Percentiles rank a stretch among this genome's conserved stretches.
Evolutionary conservation across 1,140 invertebrate genomes (phyloP).

Genomic region (Meloidogyne exigua): DNA sequence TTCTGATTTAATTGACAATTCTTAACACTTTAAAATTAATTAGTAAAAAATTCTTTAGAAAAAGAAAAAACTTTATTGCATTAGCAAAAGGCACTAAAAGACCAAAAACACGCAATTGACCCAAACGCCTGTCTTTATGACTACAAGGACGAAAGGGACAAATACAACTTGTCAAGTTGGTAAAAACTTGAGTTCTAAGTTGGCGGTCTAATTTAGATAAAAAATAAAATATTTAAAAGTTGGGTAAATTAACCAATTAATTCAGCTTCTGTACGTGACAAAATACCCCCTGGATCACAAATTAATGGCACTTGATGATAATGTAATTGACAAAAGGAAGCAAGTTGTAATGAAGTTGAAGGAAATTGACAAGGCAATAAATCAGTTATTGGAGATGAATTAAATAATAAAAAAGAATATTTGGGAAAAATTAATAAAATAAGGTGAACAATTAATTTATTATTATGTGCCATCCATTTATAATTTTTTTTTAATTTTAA

Average conservation of each 20-base stretch:
- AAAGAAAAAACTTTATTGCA: not conserved
- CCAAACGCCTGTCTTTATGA: conserved; percentile 10
- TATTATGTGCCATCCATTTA: not conserved
- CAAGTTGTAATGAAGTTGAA: not conserved
- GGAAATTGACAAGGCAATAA: conserved; percentile 26
- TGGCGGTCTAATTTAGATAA: not conserved
- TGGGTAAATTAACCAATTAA: conserved; percentile 14
- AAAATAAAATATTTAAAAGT: not conserved
- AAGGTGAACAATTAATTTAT: not conserved
- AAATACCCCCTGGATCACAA: conserved; percentile 22
- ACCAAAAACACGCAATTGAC: conserved; percentile 7
- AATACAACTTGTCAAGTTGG: conserved; percentile 21
- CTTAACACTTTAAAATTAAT: not conserved
- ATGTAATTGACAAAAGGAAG: conserved; percentile 18
- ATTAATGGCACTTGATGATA: conserved; percentile 21
- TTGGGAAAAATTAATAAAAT: not conserved
- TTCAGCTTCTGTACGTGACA: conserved; percentile 23
- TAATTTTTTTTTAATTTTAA: not conserved
- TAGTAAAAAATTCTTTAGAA: not conserved
- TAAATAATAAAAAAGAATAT: not conserved
- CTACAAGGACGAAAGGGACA: not conserved
- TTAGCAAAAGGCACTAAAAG: conserved; percentile 4
- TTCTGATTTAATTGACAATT: not conserved
- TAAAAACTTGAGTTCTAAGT: not conserved
- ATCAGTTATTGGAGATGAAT: not conserved